Conservation (phyloP, 2,113 vertebrate genomes). For the Bos javanicus region DNA sequence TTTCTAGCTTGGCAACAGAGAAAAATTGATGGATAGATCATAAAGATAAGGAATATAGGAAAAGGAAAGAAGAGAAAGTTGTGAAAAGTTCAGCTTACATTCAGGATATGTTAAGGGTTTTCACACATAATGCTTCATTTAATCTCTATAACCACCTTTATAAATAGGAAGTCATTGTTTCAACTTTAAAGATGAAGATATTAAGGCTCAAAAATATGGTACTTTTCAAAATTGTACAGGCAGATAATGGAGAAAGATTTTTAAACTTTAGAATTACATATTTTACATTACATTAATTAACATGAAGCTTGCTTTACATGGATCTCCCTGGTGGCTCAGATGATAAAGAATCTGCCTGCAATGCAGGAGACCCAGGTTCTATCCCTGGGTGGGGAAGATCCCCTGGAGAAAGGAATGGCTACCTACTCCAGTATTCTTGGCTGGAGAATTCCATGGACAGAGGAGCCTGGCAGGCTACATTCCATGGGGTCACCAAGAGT, state of each 20-base stretch:
- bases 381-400: not conserved
- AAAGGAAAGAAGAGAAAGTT: not conserved
- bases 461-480: not conserved
- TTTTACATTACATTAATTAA: not conserved
- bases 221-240: not conserved
- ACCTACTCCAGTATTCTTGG: not conserved
- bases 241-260: not conserved
- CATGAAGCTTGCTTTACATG: not conserved
- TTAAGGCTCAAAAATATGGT: not conserved
- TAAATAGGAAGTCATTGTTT: not conserved
- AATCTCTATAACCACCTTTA: not conserved
- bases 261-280: not conserved
- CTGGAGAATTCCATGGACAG: not conserved
- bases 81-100: not conserved
- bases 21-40: not conserved
- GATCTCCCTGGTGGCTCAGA: not conserved
- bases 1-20: not conserved
- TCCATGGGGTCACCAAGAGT: not conserved
- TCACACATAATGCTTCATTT: not conserved
- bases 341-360: not conserved
- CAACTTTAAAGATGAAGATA: not conserved
- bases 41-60: not conserved
- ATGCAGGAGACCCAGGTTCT: not conserved
- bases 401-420: not conserved
- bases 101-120: not conserved